Evolutionary conservation across 35 echinoderm and acorn worm genomes (phyloP).

Genomic region (Heliocidaris tuberculata): DNA sequence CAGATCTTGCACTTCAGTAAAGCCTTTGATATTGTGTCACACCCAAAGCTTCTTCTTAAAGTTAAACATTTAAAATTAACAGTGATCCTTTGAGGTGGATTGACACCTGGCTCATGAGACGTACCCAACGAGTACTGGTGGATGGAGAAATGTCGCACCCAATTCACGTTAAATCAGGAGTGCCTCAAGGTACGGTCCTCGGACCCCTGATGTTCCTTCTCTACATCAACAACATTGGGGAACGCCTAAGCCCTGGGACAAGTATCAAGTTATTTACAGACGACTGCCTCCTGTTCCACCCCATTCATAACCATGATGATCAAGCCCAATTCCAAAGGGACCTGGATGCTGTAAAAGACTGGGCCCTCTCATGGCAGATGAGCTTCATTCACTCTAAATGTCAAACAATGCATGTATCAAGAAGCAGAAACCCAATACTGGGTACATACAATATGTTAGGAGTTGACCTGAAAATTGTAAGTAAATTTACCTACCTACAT

Average conservation of each 20-base stretch:
- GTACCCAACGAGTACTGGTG: constrained; percentile 46
- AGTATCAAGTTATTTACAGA: neutral
- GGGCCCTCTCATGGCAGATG: too few species aligned
- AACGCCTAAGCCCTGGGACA: neutral
- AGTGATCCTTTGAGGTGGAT: constrained; percentile 41
- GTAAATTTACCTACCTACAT: too few species aligned
- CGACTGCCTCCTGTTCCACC: neutral
- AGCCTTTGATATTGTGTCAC: too few species aligned
- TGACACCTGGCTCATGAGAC: constrained; percentile 27
- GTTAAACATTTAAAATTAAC: constrained; percentile 33
- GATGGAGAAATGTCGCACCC: constrained; percentile 45
- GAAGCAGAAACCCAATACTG: neutral
- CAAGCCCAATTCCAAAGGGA: too few species aligned
- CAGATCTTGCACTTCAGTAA: constrained; percentile 17
- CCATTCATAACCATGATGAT: too few species aligned
- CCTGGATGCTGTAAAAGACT: too few species aligned
- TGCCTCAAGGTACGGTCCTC: constrained; percentile 38
- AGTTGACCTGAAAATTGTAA: too few species aligned
- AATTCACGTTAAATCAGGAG: constrained; percentile 29
- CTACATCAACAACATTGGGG: constrained; percentile 46
- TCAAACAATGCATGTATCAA: constrained; percentile 18
- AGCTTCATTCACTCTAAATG: neutral
- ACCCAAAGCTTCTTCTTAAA: constrained; percentile 47
- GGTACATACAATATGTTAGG: too few species aligned
- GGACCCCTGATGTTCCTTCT: constrained; percentile 44